A percentile compares a stretch with the other conserved stretches of the same genome.
Evolutionary conservation across 92 coral and sea anemone genomes (phyloP).

Genomic region (Hydrozoanthus gracilis): DNA sequence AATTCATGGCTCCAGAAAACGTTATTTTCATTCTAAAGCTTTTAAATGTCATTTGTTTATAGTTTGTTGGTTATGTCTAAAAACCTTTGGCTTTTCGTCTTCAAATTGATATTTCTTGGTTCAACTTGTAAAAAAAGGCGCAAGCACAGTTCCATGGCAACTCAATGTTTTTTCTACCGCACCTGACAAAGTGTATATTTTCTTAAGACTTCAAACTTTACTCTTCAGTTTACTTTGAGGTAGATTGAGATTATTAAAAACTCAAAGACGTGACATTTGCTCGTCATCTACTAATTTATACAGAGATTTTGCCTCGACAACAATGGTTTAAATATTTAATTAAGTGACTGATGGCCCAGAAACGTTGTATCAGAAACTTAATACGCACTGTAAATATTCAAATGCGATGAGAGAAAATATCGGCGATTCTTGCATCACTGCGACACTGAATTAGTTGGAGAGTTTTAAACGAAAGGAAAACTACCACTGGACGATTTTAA

Average conservation of each 20-base stretch:
- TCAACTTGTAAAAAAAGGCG: not conserved
- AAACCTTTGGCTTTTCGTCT: too few relatives aligned
- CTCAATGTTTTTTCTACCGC: not conserved
- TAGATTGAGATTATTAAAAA: not conserved
- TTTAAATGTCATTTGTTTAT: too few relatives aligned
- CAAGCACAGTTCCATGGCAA: not conserved
- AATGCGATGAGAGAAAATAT: not conserved
- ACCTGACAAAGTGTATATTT: not conserved
- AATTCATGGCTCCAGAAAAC: too few relatives aligned
- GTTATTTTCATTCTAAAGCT: too few relatives aligned
- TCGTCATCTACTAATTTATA: not conserved
- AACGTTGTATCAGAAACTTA: slow-evolving; percentile 14
- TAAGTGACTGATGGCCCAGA: not conserved
- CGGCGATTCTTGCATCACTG: too few relatives aligned
- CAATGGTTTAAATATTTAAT: not conserved
- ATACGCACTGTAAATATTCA: not conserved
- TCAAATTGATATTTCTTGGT: too few relatives aligned
- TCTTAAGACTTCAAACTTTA: slow-evolving; percentile 14
- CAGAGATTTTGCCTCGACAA: not conserved
- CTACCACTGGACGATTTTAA: too few relatives aligned
- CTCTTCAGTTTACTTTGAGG: not conserved
- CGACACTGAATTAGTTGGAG: too few relatives aligned
- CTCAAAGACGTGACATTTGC: not conserved
- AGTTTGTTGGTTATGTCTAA: too few relatives aligned
- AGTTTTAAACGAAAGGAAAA: too few relatives aligned